These are phyloP conservation scores for Lamellibrachia satsuma DNA, from an alignment of 2,888 invertebrate species.

Conservation along the genomic window DNA sequence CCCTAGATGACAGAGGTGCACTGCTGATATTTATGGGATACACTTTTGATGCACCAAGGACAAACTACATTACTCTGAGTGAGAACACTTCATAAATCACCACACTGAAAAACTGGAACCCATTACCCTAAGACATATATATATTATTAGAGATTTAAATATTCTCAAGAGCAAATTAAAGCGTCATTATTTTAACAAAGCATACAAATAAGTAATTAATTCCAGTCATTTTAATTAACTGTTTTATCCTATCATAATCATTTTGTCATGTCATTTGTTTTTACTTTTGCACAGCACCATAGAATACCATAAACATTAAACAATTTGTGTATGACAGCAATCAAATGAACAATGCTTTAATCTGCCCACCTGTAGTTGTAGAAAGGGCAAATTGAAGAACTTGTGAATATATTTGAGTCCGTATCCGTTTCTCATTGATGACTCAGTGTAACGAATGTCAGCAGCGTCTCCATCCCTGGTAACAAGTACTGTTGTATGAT, in stretches of 20 bases:
- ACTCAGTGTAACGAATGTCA: slow-evolving; percentile 83
- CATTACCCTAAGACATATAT: too few relatives aligned
- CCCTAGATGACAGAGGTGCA: too few relatives aligned
- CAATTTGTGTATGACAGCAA: background rate
- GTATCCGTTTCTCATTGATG: slow-evolving; percentile 95
- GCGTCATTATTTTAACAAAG: background rate
- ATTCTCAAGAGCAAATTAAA: background rate
- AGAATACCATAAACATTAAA: too few relatives aligned
- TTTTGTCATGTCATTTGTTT: too few relatives aligned
- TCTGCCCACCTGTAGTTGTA: slow-evolving; percentile 78
- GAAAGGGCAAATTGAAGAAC: slow-evolving; percentile 93
- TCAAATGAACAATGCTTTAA: background rate
- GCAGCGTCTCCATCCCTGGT: slow-evolving; percentile 53
- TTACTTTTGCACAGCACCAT: too few relatives aligned
- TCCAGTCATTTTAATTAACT: background rate
- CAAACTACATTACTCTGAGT: too few relatives aligned
- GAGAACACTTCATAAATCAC: too few relatives aligned
- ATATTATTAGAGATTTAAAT: too few relatives aligned
- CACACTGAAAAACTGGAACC: too few relatives aligned
- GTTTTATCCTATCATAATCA: background rate
- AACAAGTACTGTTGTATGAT: background rate
- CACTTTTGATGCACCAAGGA: too few relatives aligned
- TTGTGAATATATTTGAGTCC: slow-evolving; percentile 91
- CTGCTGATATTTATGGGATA: too few relatives aligned
- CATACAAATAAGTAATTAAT: background rate